Percentiles rank a stretch among this genome's conserved stretches.
These are phyloP conservation scores for Saturnia pavonia DNA, from an alignment of 2,888 invertebrate species.

Conservation along the genomic window DNA sequence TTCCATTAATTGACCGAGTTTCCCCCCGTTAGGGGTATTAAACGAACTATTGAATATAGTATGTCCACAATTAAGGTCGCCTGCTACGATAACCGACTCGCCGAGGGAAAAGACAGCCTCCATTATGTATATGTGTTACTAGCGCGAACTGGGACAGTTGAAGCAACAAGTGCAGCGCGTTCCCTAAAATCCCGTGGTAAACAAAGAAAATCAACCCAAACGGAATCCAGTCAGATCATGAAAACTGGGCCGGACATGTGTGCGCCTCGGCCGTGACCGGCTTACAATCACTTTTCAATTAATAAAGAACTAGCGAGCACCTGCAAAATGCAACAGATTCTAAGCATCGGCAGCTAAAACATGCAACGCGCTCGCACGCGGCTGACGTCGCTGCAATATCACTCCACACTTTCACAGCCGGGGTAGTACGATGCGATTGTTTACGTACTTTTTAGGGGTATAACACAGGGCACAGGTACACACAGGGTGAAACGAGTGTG, in stretches of 20 bases:
- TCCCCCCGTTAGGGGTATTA: too few relatives aligned
- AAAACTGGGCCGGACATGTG: constrained; percentile 81
- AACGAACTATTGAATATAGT: too few relatives aligned
- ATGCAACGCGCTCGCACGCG: constrained; percentile 59
- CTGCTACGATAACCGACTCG: too few relatives aligned
- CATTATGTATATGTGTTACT: too few relatives aligned
- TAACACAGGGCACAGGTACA: constrained; percentile 64
- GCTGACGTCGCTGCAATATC: constrained; percentile 28
- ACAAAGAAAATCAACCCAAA: constrained; percentile 67
- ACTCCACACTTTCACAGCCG: constrained; percentile 55
- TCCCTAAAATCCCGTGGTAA: constrained; percentile 54
- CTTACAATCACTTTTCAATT: constrained; percentile 81
- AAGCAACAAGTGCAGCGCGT: constrained; percentile 60
- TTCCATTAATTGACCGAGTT: too few relatives aligned
- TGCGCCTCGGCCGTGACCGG: constrained; percentile 77
- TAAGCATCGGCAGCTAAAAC: constrained; percentile 51
- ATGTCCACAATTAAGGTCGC: too few relatives aligned
- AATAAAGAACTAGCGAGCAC: constrained; percentile 75
- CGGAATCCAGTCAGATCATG: constrained; percentile 70
- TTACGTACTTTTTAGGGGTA: constrained; percentile 62
- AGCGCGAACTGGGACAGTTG: constrained; percentile 27
- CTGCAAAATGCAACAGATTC: constrained; percentile 71
- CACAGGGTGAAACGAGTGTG: constrained; percentile 44
- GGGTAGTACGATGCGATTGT: constrained; percentile 50
- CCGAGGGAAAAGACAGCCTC: too few relatives aligned